Conservation (phyloP, 2,113 vertebrate species). For the Alexandromys fortis region DNA sequence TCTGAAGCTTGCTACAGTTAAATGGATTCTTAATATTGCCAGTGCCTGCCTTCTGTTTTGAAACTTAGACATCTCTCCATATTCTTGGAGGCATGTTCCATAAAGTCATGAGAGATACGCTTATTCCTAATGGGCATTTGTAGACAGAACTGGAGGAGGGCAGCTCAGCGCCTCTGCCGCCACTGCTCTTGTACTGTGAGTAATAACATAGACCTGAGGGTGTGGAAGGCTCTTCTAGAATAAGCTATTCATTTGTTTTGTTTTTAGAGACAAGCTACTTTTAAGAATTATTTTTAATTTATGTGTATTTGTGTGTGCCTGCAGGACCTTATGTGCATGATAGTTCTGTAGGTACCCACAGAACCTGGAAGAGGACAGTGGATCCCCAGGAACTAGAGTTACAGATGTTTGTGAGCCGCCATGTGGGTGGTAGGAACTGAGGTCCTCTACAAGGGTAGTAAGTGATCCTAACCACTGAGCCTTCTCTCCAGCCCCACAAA, state of each 20-base stretch:
- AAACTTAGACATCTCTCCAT: conserved; percentile 56
- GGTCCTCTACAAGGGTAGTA: background rate
- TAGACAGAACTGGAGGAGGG: conserved; percentile 51
- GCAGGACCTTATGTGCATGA: background rate
- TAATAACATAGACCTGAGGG: background rate
- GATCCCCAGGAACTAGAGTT: background rate
- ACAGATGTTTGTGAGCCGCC: background rate
- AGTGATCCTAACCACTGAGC: background rate
- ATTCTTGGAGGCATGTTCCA: conserved; percentile 54
- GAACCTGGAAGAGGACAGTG: background rate
- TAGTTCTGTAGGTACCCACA: background rate
- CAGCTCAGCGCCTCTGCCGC: background rate
- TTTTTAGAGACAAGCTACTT: background rate
- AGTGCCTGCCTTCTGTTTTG: conserved; percentile 41
- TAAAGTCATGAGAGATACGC: conserved; percentile 41
- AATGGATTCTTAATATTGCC: conserved; percentile 3
- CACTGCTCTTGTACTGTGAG: background rate
- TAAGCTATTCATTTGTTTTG: background rate
- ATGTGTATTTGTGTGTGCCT: background rate
- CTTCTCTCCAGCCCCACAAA: background rate
- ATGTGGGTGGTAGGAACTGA: background rate
- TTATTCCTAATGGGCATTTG: conserved; percentile 35
- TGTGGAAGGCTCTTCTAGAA: background rate
- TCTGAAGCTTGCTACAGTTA: conserved; percentile 44
- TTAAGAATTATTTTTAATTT: background rate